Percentiles rank a stretch among this genome's conserved stretches.
phyloP scores from a whole-genome alignment of 1,140 invertebrate species.

The Chironomus striatipennis region DNA sequence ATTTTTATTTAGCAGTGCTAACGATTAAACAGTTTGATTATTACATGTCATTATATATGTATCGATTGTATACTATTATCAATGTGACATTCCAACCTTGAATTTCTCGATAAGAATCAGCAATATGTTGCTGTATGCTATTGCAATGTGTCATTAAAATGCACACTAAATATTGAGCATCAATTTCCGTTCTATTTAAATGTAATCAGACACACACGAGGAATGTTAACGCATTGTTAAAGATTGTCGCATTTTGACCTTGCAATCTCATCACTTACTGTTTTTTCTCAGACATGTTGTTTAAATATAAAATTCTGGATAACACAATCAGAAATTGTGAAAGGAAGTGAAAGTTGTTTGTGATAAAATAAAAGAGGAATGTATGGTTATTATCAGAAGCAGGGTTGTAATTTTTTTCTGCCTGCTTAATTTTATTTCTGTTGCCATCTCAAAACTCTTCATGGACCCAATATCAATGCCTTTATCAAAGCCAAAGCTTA shows the following conservation, averaged over 20 bases:
- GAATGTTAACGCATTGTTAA: background rate
- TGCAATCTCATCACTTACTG: background rate
- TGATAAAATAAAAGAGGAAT: too few species aligned
- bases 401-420: background rate
- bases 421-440: background rate
- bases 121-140: background rate
- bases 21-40: too few species aligned
- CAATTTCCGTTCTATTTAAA: too few species aligned
- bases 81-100: background rate
- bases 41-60: too few species aligned
- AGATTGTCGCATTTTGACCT: background rate
- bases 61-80: background rate
- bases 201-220: too few species aligned
- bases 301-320: background rate
- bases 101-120: background rate
- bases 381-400: background rate
- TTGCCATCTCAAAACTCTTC: too few species aligned
- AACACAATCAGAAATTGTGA: background rate
- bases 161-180: too few species aligned
- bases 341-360: constrained; percentile 4
- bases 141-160: too few species aligned
- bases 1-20: too few species aligned
- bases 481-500: too few species aligned
- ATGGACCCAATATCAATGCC: too few species aligned
- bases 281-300: background rate